phyloP scores from a whole-genome alignment of 2,888 invertebrate species.

The Yponomeuta sedellus region DNA sequence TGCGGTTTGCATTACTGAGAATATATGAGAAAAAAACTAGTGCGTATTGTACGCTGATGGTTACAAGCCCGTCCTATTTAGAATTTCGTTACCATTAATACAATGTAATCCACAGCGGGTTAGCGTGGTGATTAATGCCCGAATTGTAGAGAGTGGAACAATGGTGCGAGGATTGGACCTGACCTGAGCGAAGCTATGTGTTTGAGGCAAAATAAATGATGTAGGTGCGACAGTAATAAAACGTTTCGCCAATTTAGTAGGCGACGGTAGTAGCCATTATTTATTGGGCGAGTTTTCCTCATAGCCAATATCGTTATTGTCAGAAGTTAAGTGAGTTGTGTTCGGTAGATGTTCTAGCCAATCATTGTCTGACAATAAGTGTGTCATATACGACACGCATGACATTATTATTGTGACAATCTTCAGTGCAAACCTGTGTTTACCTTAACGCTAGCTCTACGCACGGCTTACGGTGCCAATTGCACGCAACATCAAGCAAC shows the following conservation, averaged over 20 bases:
- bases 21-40: neutral
- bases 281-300: neutral
- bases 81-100: neutral
- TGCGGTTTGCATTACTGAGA: neutral
- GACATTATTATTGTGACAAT: neutral
- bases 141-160: neutral
- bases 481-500: no score
- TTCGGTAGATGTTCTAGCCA: no score
- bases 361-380: no score
- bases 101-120: neutral
- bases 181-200: no score
- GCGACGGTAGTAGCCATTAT: neutral
- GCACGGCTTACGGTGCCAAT: no score
- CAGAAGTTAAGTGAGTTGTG: neutral
- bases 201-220: no score
- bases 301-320: neutral
- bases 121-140: slow-evolving; percentile 1
- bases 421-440: neutral
- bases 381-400: no score
- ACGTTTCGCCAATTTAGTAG: neutral
- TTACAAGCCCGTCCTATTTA: neutral
- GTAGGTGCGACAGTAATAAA: neutral
- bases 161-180: no score
- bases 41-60: neutral
- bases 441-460: no score